phyloP scores from a whole-genome alignment of 2,113 vertebrate genomes.

The Python bivittatus region DNA sequence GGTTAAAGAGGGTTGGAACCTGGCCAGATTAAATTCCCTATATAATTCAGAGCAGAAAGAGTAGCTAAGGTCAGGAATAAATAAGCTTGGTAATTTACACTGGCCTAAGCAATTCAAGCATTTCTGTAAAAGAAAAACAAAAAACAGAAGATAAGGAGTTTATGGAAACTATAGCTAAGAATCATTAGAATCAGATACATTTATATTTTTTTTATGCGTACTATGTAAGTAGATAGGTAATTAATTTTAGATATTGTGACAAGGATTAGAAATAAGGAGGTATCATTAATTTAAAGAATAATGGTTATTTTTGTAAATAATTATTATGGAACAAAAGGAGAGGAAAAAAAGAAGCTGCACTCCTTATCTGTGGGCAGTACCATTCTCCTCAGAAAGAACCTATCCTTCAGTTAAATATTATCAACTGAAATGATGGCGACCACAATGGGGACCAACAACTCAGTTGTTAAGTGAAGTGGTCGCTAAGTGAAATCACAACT shows the following conservation, averaged over 20 bases:
- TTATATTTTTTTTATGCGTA: too few relatives aligned
- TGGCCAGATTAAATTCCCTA: not conserved
- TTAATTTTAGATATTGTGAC: not conserved
- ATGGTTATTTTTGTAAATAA: not conserved
- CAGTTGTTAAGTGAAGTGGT: not conserved
- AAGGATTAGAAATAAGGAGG: not conserved
- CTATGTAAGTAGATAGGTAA: not conserved
- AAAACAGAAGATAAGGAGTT: not conserved
- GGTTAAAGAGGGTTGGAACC: not conserved
- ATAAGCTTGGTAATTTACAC: not conserved
- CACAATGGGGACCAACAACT: not conserved
- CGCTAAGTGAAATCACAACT: not conserved
- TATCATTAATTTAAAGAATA: not conserved
- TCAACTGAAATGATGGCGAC: not conserved
- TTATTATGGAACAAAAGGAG: not conserved
- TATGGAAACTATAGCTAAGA: not conserved
- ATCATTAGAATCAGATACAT: not conserved
- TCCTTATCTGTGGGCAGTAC: not conserved
- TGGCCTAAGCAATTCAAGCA: not conserved
- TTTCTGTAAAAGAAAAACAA: not conserved
- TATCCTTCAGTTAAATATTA: not conserved
- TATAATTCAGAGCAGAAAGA: not conserved
- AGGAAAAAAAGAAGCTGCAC: not conserved
- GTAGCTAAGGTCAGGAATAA: not conserved
- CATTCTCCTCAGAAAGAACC: not conserved